phyloP scores from a whole-genome alignment of 2,797 vertebrate genomes.

The Caiman crocodilus region DNA sequence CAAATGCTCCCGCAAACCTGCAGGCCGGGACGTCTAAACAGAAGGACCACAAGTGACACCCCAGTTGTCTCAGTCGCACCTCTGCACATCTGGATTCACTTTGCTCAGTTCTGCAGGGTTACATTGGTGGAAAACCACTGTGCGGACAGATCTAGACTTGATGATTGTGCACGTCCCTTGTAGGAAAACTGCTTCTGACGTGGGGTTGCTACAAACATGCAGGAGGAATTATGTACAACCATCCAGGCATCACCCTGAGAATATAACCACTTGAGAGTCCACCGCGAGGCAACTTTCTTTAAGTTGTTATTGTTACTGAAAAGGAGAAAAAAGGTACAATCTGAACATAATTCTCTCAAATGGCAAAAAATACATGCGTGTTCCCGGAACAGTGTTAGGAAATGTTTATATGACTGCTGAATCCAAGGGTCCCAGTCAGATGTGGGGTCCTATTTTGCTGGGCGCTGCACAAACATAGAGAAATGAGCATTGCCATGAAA shows the following conservation, averaged over 20 bases:
- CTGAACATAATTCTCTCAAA: not conserved
- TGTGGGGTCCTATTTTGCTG: no score
- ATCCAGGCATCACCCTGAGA: conserved; percentile 25
- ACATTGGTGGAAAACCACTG: not conserved
- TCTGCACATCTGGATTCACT: not conserved
- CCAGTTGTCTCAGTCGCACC: not conserved
- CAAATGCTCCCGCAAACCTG: not conserved
- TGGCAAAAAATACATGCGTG: not conserved
- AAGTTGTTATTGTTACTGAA: conserved; percentile 53
- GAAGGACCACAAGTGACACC: not conserved
- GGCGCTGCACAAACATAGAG: no score
- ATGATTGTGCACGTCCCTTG: accelerated
- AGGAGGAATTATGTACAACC: not conserved
- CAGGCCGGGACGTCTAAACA: not conserved
- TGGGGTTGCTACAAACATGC: conserved; percentile 36
- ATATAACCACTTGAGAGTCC: conserved; percentile 56
- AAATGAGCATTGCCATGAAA: no score
- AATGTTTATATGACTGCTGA: not conserved
- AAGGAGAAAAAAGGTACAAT: not conserved
- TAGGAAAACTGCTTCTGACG: conserved; percentile 19
- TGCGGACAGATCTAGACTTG: not conserved
- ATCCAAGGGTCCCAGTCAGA: no score
- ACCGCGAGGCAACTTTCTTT: conserved; percentile 56
- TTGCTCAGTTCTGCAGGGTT: not conserved
- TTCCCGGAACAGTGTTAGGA: not conserved